Evolutionary conservation across 2,113 vertebrate species (phyloP), one percentile per base, ranked within the genome.

Genomic region (Casuarius casuarius): DNA sequence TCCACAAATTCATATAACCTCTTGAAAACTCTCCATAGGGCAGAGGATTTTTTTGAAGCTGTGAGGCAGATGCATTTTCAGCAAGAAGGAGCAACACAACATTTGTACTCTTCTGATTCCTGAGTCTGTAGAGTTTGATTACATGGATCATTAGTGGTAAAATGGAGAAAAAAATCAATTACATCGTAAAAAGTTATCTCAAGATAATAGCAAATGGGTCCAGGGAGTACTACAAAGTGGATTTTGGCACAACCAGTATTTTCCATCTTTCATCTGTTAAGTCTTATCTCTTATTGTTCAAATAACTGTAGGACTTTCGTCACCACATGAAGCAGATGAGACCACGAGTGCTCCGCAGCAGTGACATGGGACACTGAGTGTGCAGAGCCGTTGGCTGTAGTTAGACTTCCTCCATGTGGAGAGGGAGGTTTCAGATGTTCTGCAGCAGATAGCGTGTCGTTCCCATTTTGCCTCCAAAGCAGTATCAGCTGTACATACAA

Each of bases 381-480:
- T 67, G 52, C 52, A 49, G 35, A 28, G 17, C 56, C 17, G 9
- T 9, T 7, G 35, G 21, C 25, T 31, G 2, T 26, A 44, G 22
- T 59, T 78, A 0, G 2, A 4, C 18, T 46, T 26, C 14, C 66
- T 65, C 28, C 38, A 8, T 0, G 0, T 7, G 38, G 35, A 21
- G 56, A 82, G 28, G 38, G 29, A 40, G 59, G 21, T 54, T 7
- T 74, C n/a, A 25, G 31, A 25, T 51, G 22, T 21, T 75, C 31
- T 71, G 49, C 49, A 49, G 21, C 44, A 54, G 28, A 22, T 74
- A 29, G 9, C 19, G 2, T 9, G 12, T 38, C 19, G 29, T 73
- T 88, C 78, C 8, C 71, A 7, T 89, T 71, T 86, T 51, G 51
- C 35, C 14, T 56, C 26, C 49, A 56, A 15, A 78, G 20, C 5